phyloP scores from a whole-genome alignment of 2,113 vertebrate species.

The Gobio gobio region DNA sequence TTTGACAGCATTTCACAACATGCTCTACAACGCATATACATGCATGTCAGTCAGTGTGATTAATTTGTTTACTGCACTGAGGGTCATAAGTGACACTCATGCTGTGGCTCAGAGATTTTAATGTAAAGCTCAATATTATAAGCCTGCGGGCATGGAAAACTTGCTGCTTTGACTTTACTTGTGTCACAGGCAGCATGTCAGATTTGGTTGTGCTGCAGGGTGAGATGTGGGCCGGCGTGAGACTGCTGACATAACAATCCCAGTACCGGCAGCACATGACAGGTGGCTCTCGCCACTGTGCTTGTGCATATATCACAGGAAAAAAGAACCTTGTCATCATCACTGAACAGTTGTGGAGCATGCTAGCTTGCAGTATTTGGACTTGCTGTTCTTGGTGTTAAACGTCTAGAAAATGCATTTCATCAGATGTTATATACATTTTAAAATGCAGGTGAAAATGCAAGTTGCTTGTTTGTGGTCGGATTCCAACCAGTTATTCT shows the following conservation, averaged over 20 bases:
- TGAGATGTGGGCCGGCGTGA: slow-evolving; percentile 38
- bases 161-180: slow-evolving; percentile 39
- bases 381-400: slow-evolving; percentile 29
- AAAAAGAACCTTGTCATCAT: slow-evolving; percentile 8
- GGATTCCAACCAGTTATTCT: not conserved
- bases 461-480: not conserved
- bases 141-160: slow-evolving; percentile 33
- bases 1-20: slow-evolving; percentile 20
- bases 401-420: not conserved
- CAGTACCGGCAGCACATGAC: slow-evolving; percentile 30
- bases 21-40: not conserved
- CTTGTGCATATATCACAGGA: slow-evolving; percentile 26
- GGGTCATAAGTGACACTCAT: slow-evolving; percentile 28
- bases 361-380: not conserved
- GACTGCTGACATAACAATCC: slow-evolving; percentile 55
- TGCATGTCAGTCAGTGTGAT: slow-evolving; percentile 42
- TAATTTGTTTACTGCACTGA: slow-evolving; percentile 43
- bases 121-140: slow-evolving; percentile 41
- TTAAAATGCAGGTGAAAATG: not conserved
- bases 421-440: not conserved
- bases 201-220: slow-evolving; percentile 37
- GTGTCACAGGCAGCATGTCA: slow-evolving; percentile 47
- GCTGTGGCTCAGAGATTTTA: not conserved
- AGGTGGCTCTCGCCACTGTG: slow-evolving; percentile 45
- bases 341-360: slow-evolving; percentile 40